These are phyloP conservation scores for Mycteria americana DNA, from an alignment of 2,797 vertebrate species.

Conservation along the genomic window DNA sequence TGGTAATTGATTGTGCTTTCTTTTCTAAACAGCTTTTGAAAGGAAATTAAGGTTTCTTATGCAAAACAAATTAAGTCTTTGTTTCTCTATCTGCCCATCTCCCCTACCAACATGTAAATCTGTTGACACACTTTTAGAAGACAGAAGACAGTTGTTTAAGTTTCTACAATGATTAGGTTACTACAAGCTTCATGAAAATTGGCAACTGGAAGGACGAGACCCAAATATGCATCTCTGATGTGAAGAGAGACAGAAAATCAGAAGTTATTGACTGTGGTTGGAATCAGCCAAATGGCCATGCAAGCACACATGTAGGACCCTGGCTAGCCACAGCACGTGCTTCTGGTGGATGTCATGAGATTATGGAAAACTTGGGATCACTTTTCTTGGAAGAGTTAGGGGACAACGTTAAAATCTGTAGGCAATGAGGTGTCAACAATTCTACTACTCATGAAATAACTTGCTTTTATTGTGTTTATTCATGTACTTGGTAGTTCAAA, in stretches of 20 bases:
- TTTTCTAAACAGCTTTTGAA: neutral
- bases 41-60: neutral
- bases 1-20: neutral
- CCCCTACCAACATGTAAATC: neutral
- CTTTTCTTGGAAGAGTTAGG: neutral
- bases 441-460: neutral
- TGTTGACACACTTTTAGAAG: neutral
- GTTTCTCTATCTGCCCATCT: neutral
- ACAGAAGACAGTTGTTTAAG: neutral
- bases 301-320: neutral
- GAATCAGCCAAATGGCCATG: neutral
- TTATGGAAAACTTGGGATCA: neutral
- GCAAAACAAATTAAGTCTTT: neutral
- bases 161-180: neutral
- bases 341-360: neutral
- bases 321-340: rapidly evolving
- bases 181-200: neutral
- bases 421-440: neutral
- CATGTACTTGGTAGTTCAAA: neutral
- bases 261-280: neutral
- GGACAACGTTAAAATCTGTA: neutral
- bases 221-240: neutral
- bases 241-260: neutral
- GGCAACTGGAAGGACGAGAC: neutral
- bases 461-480: neutral